A percentile compares a stretch with the other conserved stretches of the same genome.
Conservation (phyloP, 2,888 invertebrate genomes). For the Caenorhabditis afra region DNA sequence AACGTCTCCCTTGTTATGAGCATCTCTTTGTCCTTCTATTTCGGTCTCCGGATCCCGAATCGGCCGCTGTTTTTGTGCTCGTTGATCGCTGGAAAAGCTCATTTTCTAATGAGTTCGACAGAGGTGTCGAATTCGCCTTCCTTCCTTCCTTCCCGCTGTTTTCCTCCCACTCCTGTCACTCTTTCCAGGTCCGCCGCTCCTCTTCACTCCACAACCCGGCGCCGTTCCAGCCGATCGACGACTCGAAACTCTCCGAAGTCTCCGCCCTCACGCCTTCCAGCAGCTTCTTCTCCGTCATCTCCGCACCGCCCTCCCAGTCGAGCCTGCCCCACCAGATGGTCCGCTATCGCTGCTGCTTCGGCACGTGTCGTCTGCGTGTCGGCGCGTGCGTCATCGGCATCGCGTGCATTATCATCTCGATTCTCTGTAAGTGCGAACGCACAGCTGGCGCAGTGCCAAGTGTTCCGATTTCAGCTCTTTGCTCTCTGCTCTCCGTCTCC, state of each 20-base stretch:
- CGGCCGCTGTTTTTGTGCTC: too few relatives aligned
- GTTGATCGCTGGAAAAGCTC: neutral
- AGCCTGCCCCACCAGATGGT: slow-evolving; percentile 37
- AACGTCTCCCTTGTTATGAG: slow-evolving; percentile 1
- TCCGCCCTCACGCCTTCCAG: slow-evolving; percentile 54
- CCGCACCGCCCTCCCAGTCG: slow-evolving; percentile 2
- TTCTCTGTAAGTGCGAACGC: slow-evolving; percentile 53
- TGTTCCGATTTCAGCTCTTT: slow-evolving; percentile 62
- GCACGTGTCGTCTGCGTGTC: slow-evolving; percentile 69
- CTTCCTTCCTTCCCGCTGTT: neutral
- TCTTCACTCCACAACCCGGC: slow-evolving; percentile 54
- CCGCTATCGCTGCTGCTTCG: slow-evolving; percentile 75
- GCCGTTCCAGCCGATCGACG: slow-evolving; percentile 51
- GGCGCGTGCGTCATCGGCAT: slow-evolving; percentile 70
- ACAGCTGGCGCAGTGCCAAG: too few relatives aligned
- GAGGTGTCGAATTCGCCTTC: neutral
- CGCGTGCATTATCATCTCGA: slow-evolving; percentile 62
- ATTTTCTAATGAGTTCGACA: slow-evolving; percentile 14
- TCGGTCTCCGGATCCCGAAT: too few relatives aligned
- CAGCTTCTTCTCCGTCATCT: slow-evolving; percentile 49
- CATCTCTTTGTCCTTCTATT: slow-evolving; percentile 2
- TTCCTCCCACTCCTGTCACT: neutral
- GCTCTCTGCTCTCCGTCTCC: slow-evolving; percentile 58
- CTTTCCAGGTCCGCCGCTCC: slow-evolving; percentile 60
- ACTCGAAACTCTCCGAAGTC: slow-evolving; percentile 56